Conservation (phyloP, 2,797 vertebrate genomes). For the Leucoraja ocellata region DNA sequence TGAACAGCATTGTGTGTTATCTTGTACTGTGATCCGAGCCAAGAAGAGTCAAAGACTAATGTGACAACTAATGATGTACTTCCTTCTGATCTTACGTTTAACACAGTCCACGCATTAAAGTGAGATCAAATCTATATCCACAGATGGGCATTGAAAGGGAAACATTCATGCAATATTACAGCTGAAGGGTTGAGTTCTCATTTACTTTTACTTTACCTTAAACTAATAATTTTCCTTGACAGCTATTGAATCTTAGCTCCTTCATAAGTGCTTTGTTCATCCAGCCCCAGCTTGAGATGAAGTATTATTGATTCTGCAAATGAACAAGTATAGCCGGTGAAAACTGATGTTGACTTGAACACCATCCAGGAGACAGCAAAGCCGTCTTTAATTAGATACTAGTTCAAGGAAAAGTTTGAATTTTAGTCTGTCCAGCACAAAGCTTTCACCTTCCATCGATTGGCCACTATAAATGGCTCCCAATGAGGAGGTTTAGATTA, state of each 20-base stretch:
- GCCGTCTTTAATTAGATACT: background rate
- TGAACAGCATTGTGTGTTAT: no score
- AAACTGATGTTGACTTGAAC: slow-evolving; percentile 1
- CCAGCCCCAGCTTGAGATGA: background rate
- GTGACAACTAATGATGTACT: background rate
- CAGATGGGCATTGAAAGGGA: background rate
- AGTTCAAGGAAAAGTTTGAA: background rate
- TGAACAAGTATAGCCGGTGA: background rate
- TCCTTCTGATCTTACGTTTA: background rate
- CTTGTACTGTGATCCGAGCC: background rate
- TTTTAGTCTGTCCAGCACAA: background rate
- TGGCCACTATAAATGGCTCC: no score
- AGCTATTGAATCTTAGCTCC: slow-evolving; percentile 3
- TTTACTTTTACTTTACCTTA: background rate
- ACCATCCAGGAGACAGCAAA: background rate
- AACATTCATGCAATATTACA: background rate
- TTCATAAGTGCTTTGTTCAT: background rate
- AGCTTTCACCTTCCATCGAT: background rate
- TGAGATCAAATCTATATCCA: background rate
- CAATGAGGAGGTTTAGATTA: no score
- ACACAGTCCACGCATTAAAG: background rate
- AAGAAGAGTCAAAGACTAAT: background rate
- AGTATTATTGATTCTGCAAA: background rate
- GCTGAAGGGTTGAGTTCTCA: background rate
- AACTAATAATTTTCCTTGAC: background rate